Conservation (phyloP, 2,797 vertebrate genomes). For the Phyllotis vaccarum region DNA sequence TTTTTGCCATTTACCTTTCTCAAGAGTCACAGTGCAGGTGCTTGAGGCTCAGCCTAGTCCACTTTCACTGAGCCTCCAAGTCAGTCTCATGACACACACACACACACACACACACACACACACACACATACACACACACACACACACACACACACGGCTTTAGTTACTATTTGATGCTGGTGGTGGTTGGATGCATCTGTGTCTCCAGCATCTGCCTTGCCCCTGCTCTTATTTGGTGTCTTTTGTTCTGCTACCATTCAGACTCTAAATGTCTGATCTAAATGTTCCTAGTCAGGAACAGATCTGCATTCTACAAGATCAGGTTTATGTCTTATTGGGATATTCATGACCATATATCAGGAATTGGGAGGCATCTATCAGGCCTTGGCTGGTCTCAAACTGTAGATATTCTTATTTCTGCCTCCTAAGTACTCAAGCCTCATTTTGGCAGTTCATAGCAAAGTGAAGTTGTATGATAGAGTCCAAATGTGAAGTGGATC, state of each 20-base stretch:
- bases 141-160: background rate
- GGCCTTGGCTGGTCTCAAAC: background rate
- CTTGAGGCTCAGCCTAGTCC: background rate
- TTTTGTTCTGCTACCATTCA: background rate
- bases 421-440: background rate
- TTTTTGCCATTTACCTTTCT: background rate
- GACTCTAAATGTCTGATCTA: background rate
- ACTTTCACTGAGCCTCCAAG: rapidly evolving
- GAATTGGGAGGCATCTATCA: background rate
- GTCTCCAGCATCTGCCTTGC: background rate
- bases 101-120: too few species aligned
- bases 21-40: background rate
- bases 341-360: background rate
- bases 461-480: background rate
- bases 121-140: too few species aligned
- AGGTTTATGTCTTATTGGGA: background rate
- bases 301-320: background rate
- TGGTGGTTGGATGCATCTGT: background rate
- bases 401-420: background rate
- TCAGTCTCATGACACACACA: background rate
- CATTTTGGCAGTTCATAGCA: background rate
- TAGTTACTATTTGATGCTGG: background rate
- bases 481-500: background rate
- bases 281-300: background rate
- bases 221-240: background rate